Evolutionary conservation across 2,113 vertebrate species (phyloP).

Genomic region (Panthera uncia): DNA sequence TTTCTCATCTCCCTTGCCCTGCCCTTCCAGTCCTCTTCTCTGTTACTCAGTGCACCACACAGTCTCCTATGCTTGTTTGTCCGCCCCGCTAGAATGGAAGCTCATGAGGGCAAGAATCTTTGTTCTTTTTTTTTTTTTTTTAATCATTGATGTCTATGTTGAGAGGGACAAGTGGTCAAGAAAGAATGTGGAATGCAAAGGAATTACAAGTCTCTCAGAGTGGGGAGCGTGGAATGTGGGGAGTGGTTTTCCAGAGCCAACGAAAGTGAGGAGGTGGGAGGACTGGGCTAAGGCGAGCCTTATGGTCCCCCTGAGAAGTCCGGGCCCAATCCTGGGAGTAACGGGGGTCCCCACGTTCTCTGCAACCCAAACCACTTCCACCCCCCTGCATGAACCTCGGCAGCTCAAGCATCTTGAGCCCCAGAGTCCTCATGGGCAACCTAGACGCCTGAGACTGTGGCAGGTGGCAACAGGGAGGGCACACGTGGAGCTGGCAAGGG

Average conservation of each 20-base stretch:
- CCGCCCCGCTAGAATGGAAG: too few species aligned
- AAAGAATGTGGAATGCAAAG: neutral
- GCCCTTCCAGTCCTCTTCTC: neutral
- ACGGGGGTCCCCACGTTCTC: neutral
- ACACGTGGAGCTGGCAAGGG: neutral
- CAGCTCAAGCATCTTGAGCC: neutral
- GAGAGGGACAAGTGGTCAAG: neutral
- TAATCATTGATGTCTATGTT: neutral
- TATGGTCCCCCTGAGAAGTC: neutral
- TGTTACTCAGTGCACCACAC: accelerated
- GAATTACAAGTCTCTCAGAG: neutral
- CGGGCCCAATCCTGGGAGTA: neutral
- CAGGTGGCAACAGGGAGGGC: accelerated
- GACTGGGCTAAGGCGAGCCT: neutral
- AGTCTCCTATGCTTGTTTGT: accelerated
- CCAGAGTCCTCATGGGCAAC: neutral
- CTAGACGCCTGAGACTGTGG: accelerated
- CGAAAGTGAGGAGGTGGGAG: neutral
- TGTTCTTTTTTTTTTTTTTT: neutral
- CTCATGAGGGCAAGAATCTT: neutral
- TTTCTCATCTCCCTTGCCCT: neutral
- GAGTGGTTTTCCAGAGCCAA: neutral
- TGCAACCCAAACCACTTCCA: too few species aligned
- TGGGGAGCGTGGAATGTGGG: too few species aligned
- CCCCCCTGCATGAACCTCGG: neutral